A percentile compares a stretch with the other conserved stretches of the same genome.
These are phyloP conservation scores for Exocentrus adspersus DNA, from an alignment of 2,888 invertebrate genomes.

Conservation along the genomic window DNA sequence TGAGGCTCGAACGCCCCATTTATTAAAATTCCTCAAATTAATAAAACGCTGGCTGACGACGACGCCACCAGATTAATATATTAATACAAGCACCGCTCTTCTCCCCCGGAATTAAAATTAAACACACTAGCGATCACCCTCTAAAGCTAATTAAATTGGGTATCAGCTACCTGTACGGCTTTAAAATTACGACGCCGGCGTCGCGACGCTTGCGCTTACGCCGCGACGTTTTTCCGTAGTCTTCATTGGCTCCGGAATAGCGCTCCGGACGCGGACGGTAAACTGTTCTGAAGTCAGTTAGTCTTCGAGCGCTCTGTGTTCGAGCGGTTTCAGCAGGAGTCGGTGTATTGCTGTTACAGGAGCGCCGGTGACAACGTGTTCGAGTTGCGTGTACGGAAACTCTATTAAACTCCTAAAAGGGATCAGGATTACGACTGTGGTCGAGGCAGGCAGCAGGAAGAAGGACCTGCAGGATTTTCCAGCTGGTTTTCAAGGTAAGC, in stretches of 20 bases:
- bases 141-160: conserved; percentile 40
- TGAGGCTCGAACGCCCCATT: conserved; percentile 6
- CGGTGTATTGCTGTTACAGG: conserved; percentile 5
- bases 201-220: conserved; percentile 21
- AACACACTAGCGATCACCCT: conserved; percentile 29
- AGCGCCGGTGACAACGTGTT: conserved; percentile 20
- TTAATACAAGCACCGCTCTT: conserved; percentile 20
- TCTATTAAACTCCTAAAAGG: background rate
- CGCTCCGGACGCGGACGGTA: conserved; percentile 22
- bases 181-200: conserved; percentile 43
- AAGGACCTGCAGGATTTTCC: background rate
- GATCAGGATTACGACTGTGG: conserved; percentile 18
- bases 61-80: conserved; percentile 23
- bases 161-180: conserved; percentile 53
- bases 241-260: conserved; percentile 23
- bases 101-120: conserved; percentile 30
- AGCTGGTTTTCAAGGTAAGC: background rate
- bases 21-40: conserved; percentile 18
- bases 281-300: conserved; percentile 25
- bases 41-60: conserved; percentile 8
- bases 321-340: conserved; percentile 13
- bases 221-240: conserved; percentile 6
- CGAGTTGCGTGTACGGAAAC: conserved; percentile 10
- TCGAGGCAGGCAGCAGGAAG: background rate
- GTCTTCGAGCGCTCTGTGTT: conserved; percentile 6